phyloP scores from a whole-genome alignment of 1,140 invertebrate genomes.

The Aleiodes sp. region DNA sequence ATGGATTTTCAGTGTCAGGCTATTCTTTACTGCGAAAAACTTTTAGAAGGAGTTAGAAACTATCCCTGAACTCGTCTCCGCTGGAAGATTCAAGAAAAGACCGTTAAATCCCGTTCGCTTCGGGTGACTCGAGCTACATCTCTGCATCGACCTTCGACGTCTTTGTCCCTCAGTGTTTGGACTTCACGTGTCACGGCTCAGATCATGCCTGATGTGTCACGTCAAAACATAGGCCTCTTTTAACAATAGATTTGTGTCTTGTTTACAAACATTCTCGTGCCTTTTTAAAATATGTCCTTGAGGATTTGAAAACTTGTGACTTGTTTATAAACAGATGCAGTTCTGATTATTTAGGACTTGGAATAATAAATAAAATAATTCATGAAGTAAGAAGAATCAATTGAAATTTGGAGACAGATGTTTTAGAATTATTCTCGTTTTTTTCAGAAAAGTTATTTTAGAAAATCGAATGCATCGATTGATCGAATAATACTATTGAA shows the following conservation, averaged over 20 bases:
- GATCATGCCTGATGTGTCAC: conserved; percentile 27
- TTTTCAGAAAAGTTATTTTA: too few species aligned
- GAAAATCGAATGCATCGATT: too few species aligned
- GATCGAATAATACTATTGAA: too few species aligned
- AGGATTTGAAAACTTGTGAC: too few species aligned
- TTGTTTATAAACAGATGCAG: too few species aligned
- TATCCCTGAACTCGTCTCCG: background rate
- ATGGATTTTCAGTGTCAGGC: conserved; percentile 3
- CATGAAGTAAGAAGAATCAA: too few species aligned
- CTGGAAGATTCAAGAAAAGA: conserved; percentile 40
- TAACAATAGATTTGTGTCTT: conserved; percentile 27
- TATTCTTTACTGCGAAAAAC: background rate
- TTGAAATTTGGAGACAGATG: too few species aligned
- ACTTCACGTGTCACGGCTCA: conserved; percentile 40
- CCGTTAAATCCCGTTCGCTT: conserved; percentile 48
- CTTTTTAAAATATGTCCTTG: too few species aligned
- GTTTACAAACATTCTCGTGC: too few species aligned
- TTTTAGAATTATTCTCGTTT: too few species aligned
- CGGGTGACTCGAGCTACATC: conserved; percentile 16
- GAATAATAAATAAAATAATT: too few species aligned
- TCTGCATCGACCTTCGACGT: conserved; percentile 23
- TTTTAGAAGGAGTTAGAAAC: background rate
- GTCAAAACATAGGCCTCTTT: conserved; percentile 44
- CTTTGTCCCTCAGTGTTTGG: conserved; percentile 30
- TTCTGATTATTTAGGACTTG: too few species aligned